These are phyloP conservation scores for Chrysaora quinquecirrha DNA, from an alignment of 30 jellyfish, hydroid and myxozoan genomes.

Conservation along the genomic window DNA sequence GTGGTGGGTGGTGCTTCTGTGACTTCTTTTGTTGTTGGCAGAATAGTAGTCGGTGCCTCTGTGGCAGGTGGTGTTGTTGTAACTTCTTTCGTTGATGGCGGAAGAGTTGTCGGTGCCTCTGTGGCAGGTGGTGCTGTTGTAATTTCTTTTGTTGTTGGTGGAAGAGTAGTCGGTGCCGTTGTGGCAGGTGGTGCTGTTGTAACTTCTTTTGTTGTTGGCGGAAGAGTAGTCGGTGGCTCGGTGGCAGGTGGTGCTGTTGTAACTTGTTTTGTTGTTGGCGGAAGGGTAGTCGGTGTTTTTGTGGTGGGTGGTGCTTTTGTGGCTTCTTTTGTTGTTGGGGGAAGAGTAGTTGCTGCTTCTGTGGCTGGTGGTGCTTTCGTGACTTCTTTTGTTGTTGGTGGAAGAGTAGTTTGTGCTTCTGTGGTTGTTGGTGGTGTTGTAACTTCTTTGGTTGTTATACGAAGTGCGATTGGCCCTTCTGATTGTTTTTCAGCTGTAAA, in stretches of 20 bases:
- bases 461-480: background rate
- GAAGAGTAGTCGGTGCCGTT: constrained; percentile 3
- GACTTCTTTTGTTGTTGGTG: background rate
- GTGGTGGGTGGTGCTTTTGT: background rate
- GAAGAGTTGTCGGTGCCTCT: constrained; percentile 6
- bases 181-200: background rate
- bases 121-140: background rate
- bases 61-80: background rate
- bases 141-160: constrained; percentile 4
- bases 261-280: background rate
- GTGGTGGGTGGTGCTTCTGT: background rate
- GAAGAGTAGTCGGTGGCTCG: background rate
- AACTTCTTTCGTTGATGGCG: background rate
- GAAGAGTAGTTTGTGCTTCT: background rate
- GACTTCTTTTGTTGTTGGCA: constrained; percentile 1
- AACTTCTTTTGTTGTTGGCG: background rate
- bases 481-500: background rate
- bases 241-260: background rate
- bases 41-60: constrained; percentile 4
- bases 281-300: background rate
- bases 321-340: background rate
- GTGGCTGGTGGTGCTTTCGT: background rate
- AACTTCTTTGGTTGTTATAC: background rate
- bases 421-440: background rate
- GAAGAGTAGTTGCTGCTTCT: constrained; percentile 4